Conservation (phyloP, 2,797 vertebrate species). For the Pteropus rufus region DNA sequence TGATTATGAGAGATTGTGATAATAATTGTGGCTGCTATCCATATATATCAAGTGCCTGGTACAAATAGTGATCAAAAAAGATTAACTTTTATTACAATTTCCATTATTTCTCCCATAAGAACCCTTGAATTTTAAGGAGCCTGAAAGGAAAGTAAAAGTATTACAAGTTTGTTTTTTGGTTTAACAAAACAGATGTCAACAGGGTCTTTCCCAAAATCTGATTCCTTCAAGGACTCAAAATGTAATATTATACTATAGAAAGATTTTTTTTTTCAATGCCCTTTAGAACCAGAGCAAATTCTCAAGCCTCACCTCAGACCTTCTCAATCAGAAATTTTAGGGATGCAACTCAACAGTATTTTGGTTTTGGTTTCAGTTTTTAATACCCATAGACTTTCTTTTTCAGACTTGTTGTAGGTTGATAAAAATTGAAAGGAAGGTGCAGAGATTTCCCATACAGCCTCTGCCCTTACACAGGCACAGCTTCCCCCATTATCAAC, state of each 20-base stretch:
- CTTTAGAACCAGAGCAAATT: not conserved
- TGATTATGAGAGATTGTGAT: not conserved
- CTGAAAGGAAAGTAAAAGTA: not conserved
- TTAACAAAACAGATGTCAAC: not conserved
- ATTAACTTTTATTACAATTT: not conserved
- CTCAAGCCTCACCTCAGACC: not conserved
- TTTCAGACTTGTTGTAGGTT: not conserved
- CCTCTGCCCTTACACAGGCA: not conserved
- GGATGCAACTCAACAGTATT: not conserved
- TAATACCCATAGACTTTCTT: not conserved
- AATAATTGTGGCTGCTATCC: not conserved
- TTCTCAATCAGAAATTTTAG: not conserved
- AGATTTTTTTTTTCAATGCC: not conserved
- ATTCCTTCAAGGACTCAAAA: not conserved
- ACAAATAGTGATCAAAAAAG: not conserved
- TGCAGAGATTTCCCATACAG: not conserved
- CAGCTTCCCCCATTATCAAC: not conserved
- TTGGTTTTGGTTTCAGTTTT: not conserved
- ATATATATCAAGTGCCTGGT: not conserved
- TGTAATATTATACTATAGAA: not conserved
- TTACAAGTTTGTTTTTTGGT: not conserved
- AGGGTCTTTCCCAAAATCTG: not conserved
- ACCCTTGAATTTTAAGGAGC: not conserved
- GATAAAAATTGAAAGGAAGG: not conserved
- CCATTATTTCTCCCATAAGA: not conserved